Percentiles rank a stretch among this genome's conserved stretches.
Conservation (phyloP, 1,140 invertebrate genomes). For the Lethocerus indicus region DNA sequence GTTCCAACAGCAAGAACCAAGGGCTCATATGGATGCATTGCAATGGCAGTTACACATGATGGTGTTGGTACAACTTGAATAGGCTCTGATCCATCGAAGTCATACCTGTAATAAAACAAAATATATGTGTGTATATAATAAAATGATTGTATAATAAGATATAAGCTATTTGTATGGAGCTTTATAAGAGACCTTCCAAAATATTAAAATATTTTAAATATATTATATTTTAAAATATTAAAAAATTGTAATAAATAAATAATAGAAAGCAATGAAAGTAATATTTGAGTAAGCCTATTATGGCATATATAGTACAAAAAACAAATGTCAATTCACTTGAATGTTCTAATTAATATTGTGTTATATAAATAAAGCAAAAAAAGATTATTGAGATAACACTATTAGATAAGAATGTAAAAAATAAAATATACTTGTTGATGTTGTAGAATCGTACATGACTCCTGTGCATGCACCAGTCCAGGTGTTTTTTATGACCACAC, state of each 20-base stretch:
- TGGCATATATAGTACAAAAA: not conserved
- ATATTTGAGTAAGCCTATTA: not conserved
- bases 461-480: constrained; percentile 8
- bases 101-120: constrained; percentile 1
- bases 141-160: too few species aligned
- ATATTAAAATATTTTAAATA: not conserved
- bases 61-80: not conserved
- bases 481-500: constrained; percentile 4
- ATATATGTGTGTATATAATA: not conserved
- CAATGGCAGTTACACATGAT: constrained; percentile 7
- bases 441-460: constrained; percentile 13
- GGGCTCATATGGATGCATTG: constrained; percentile 13
- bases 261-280: not conserved
- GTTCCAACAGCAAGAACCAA: constrained; percentile 10
- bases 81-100: constrained; percentile 7
- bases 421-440: constrained; percentile 7
- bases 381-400: not conserved
- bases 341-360: not conserved
- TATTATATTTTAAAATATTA: not conserved
- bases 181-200: too few species aligned
- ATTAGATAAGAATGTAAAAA: not conserved
- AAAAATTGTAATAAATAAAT: not conserved
- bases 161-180: too few species aligned
- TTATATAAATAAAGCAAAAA: not conserved
- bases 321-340: not conserved